Evolutionary conservation across 2,888 invertebrate species (phyloP).

Genomic region (Thymelicus sylvestris): DNA sequence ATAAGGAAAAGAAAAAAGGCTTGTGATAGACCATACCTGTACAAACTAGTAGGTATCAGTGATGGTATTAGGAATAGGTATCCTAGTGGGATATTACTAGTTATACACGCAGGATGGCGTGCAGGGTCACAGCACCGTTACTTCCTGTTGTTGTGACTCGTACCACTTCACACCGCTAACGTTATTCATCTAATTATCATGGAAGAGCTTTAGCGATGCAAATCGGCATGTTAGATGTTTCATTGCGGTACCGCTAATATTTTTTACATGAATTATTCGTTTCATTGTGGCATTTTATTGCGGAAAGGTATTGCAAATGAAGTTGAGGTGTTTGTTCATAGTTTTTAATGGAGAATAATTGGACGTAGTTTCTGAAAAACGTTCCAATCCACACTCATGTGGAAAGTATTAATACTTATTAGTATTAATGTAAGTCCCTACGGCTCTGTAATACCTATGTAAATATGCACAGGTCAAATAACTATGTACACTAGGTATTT

Average conservation of each 20-base stretch:
- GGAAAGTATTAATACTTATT: too few species aligned
- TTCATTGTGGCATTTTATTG: neutral
- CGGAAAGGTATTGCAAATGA: neutral
- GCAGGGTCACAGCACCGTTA: conserved; percentile 28
- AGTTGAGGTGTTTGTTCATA: neutral
- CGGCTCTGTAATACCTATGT: too few species aligned
- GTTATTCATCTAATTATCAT: conserved; percentile 45
- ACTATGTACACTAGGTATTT: neutral
- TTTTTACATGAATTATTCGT: conserved; percentile 29
- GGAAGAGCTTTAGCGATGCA: conserved; percentile 50
- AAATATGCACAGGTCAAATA: too few species aligned
- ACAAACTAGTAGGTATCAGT: too few species aligned
- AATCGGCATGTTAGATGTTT: conserved; percentile 40
- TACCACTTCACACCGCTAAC: conserved; percentile 32
- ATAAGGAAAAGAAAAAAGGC: too few species aligned
- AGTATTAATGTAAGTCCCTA: too few species aligned
- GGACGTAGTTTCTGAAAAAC: too few species aligned
- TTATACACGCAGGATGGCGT: neutral
- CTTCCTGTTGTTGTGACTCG: conserved; percentile 25
- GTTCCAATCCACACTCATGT: too few species aligned
- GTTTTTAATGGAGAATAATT: neutral
- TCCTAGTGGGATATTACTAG: too few species aligned
- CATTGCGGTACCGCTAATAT: conserved; percentile 23
- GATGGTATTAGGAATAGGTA: too few species aligned
- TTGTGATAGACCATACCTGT: too few species aligned